Conservation (phyloP, 2,797 vertebrate genomes). For the Chrysocyon brachyurus region DNA sequence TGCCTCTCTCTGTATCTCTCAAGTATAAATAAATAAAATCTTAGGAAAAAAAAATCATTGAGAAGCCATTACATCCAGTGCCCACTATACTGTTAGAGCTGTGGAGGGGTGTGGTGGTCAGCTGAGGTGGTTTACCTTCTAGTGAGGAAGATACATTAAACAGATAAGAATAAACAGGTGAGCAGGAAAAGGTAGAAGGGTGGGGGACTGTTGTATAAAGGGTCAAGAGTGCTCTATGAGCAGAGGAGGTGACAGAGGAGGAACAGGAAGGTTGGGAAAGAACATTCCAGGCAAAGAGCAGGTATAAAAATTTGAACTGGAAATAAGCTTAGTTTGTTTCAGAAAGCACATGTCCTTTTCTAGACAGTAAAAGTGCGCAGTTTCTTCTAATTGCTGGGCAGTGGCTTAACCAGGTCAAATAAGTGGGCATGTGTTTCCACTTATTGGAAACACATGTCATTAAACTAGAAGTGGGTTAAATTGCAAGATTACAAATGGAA, state of each 20-base stretch:
- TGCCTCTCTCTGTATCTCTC: too few species aligned
- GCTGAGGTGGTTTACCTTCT: neutral
- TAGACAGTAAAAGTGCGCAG: neutral
- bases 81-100: neutral
- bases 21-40: too few species aligned
- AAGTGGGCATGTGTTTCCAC: neutral
- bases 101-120: neutral
- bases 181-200: neutral
- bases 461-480: neutral
- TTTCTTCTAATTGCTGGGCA: conserved; percentile 23
- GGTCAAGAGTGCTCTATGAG: neutral
- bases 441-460: neutral
- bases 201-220: neutral
- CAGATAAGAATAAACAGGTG: neutral
- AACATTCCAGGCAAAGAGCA: conserved; percentile 18
- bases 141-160: neutral
- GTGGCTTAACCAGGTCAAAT: neutral
- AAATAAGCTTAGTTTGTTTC: conserved; percentile 16
- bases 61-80: neutral
- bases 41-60: neutral
- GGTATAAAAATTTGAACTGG: neutral
- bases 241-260: neutral
- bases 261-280: neutral
- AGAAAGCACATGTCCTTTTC: neutral
- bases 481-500: conserved; percentile 19